Conservation (phyloP, 2,797 vertebrate species). For the Notamacropus eugenii region DNA sequence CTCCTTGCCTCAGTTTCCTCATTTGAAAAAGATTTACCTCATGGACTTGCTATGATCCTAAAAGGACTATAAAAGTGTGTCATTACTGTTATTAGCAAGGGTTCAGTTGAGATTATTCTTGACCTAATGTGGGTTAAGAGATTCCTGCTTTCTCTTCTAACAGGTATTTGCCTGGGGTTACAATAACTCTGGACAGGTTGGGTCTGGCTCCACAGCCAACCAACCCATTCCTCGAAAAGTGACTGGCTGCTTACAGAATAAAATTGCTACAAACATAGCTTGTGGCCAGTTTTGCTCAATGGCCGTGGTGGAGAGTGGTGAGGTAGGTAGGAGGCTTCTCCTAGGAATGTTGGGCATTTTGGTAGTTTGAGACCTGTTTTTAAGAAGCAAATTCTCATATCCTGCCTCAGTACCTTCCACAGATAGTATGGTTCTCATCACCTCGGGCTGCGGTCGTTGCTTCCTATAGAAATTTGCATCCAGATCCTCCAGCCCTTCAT, state of each 20-base stretch:
- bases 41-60: neutral
- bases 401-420: neutral
- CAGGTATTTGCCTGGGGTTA: conserved; percentile 98
- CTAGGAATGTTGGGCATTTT: neutral
- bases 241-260: conserved; percentile 96
- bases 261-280: conserved; percentile 94
- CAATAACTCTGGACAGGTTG: conserved; percentile 98
- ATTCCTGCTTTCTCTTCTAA: conserved; percentile 52
- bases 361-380: neutral
- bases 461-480: neutral
- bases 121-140: neutral
- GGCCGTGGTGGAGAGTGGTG: conserved; percentile 96
- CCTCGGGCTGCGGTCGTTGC: neutral
- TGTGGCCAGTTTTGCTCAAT: conserved; percentile 99
- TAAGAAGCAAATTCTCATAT: neutral
- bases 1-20: neutral
- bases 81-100: neutral
- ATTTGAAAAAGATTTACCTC: neutral
- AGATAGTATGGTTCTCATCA: neutral
- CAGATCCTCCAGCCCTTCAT: neutral
- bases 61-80: neutral
- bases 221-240: conserved; percentile 96
- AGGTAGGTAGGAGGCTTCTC: conserved; percentile 86
- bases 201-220: conserved; percentile 98
- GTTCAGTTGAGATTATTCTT: neutral